phyloP scores from a whole-genome alignment of 2,888 invertebrate genomes.

The Saturnia japonica region DNA sequence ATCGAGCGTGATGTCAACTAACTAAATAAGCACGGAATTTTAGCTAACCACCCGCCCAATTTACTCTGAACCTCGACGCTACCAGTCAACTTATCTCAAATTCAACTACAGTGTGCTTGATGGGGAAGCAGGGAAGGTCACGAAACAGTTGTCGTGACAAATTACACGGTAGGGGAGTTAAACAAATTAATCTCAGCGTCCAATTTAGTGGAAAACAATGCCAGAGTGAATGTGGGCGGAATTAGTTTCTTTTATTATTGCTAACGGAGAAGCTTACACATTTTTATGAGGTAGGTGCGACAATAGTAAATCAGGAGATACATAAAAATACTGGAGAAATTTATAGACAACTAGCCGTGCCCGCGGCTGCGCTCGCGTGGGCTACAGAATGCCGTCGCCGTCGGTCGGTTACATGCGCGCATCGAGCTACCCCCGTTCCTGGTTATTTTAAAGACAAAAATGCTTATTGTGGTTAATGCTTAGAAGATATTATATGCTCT shows the following conservation, averaged over 20 bases:
- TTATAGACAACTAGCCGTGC: no score
- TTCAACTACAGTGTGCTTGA: conserved; percentile 18
- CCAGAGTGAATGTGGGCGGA: conserved; percentile 48
- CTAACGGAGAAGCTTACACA: not conserved
- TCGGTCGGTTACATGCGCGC: no score
- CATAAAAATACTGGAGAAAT: not conserved
- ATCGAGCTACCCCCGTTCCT: no score
- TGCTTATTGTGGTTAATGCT: no score
- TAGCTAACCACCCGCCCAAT: conserved; percentile 43
- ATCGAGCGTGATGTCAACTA: conserved; percentile 68
- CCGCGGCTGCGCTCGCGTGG: no score
- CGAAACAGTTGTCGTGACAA: conserved; percentile 57
- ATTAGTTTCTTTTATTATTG: conserved; percentile 52
- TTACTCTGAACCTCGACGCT: conserved; percentile 34
- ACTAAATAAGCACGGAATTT: conserved; percentile 67
- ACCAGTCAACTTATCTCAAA: conserved; percentile 21
- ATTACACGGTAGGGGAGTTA: conserved; percentile 72
- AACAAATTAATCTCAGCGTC: conserved; percentile 76
- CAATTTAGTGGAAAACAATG: conserved; percentile 79
- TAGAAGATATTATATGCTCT: no score
- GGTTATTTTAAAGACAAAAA: no score
- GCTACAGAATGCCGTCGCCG: no score
- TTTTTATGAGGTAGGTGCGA: not conserved
- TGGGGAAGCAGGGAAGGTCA: conserved; percentile 38
- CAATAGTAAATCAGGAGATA: not conserved